Evolutionary conservation across 2,797 vertebrate genomes (phyloP), one percentile per base, ranked within the genome.

Genomic region (Morelia viridis): DNA sequence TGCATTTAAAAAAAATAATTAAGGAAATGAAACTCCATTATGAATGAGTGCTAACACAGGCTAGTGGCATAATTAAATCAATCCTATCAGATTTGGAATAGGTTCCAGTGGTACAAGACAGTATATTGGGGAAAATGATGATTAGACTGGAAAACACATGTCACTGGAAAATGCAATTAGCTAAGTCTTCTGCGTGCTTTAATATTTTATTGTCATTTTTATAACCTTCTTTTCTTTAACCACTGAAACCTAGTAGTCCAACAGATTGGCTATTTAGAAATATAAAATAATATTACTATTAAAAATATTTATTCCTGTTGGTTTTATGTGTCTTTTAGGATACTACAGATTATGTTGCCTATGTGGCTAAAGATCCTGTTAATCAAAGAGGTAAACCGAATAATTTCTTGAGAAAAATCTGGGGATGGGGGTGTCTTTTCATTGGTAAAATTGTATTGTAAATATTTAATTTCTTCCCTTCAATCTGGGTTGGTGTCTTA

Each of bases 291-390:
- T 1, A 35, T 24, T 22, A 10, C 22, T 80, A 4, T 80, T 76
- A 10, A 46, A 80, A 80, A 80, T 62, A 4, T 61, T 19, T 1
- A 94, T 96, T 28, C 89, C 85, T 11, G 95, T 90, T 94, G 94
- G 89, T 93, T 93, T 96, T 89, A 96, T 95, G 65, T 87, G n/a
- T 87, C 7, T 95, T 95, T 64, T 95, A 99, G 99, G 99, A 99
- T 92, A 98, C 98, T 92, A 98, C 98, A 94, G 98, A 99, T 96
- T 99, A 98, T 11, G 98, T 99, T 65, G 99, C 99, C 64, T 99
- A 99, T 57, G 98, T 99, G 95, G 99, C 99, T 91, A 99, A 99
- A 97, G 99, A 99, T 97, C 97, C 98, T 85, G 97, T 98, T 95
- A 98, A 98, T 96, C 98, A 98, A 94, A 98, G 99, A 99, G 98